Evolutionary conservation across 2,797 vertebrate species (phyloP), one percentile per base, ranked within the genome.

Genomic region (Eurystomus glaucurus): DNA sequence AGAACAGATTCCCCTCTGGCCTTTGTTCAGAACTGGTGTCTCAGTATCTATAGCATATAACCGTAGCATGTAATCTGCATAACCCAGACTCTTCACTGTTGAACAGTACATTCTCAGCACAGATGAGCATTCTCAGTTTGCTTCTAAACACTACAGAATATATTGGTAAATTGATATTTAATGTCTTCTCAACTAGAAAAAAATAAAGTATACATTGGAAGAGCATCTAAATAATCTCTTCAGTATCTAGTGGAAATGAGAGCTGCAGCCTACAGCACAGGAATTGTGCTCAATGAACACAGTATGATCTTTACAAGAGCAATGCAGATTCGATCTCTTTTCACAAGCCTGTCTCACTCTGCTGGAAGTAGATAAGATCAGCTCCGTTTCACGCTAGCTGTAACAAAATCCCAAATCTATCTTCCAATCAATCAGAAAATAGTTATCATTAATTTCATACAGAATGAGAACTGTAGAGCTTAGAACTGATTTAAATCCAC

Each of bases 61-160:
- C 4, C 0, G 2, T 35, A 85, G 3, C 29, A 35, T 2, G 0
- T 25, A 39, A 50, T n/a, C 29, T 62, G 6, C 65, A 28, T 54
- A 23, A 85, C 6, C 25, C 14, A 87, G 13, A 21, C 21, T 76
- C 33, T 65, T 85, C 18, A 35, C 20, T 43, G 6, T 48, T 75
- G 35, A 81, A 71, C 5, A 86, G 9, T 20, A 66, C 37, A n/a
- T 46, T 75, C 33, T 61, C 45, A 65, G 50, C 22, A 8, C 9
- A 83, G 51, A 55, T 23, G 3, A 15, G 1, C 8, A n/a, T 71
- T 86, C 64, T 71, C 43, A 43, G 11, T 39, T 77, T 81, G 35
- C 18, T 81, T 90, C 28, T 48, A 60, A 55, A 33, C 35, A 33
- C 21, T 52, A 43, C 11, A 55, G 43, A 90, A 86, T 66, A 39